phyloP scores from a whole-genome alignment of 2,888 invertebrate genomes.

The Seladonia tumulorum region DNA sequence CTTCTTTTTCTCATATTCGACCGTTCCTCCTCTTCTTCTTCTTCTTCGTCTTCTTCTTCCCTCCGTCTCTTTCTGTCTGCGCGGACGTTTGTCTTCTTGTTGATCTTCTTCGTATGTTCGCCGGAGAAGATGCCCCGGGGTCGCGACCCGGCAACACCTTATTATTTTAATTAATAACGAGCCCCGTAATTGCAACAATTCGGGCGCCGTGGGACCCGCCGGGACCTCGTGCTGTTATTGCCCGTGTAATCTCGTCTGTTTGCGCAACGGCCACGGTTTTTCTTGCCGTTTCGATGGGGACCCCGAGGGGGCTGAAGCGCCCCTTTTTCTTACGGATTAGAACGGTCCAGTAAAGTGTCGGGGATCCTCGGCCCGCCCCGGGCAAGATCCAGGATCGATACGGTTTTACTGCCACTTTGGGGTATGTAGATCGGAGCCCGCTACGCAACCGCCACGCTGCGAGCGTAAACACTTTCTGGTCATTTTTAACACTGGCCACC shows the following conservation, averaged over 20 bases:
- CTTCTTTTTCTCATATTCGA: constrained; percentile 38
- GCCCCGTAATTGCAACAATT: constrained; percentile 24
- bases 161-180: constrained; percentile 62
- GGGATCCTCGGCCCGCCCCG: neutral
- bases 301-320: neutral
- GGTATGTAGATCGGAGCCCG: neutral
- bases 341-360: neutral
- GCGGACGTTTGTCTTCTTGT: constrained; percentile 52
- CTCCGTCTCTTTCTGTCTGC: constrained; percentile 28
- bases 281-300: neutral
- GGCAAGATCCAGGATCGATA: neutral
- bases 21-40: neutral
- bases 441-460: neutral
- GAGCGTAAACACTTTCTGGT: neutral
- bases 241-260: constrained; percentile 11
- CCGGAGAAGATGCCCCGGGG: constrained; percentile 51
- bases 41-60: neutral
- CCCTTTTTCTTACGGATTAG: neutral
- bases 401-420: constrained; percentile 11
- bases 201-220: neutral
- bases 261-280: constrained; percentile 4
- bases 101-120: constrained; percentile 2
- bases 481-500: neutral
- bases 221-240: neutral
- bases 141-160: constrained; percentile 72